Evolutionary conservation across 1,140 invertebrate genomes (phyloP).

Genomic region (Ganaspis sp.): DNA sequence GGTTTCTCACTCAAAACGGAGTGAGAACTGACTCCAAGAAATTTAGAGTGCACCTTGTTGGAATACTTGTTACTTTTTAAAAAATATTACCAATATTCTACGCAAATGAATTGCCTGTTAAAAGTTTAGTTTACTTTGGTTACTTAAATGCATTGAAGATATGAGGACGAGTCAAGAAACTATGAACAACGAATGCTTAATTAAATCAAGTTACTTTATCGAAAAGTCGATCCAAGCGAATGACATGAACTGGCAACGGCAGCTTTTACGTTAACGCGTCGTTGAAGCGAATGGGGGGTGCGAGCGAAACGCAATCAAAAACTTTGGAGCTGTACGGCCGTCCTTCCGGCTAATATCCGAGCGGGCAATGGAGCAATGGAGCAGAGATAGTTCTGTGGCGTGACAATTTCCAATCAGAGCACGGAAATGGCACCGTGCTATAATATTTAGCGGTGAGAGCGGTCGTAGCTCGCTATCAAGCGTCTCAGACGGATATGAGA

Average conservation of each 20-base stretch:
- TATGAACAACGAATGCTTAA: background rate
- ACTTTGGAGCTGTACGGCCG: slow-evolving; percentile 44
- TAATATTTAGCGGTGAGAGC: slow-evolving; percentile 57
- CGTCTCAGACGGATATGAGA: slow-evolving; percentile 72
- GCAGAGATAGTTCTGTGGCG: slow-evolving; percentile 57
- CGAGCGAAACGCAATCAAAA: slow-evolving; percentile 57
- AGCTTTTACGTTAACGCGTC: slow-evolving; percentile 30
- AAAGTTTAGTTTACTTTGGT: background rate
- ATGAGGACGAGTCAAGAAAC: background rate
- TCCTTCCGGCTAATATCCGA: slow-evolving; percentile 63
- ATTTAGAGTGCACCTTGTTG: too few relatives aligned
- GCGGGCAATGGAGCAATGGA: slow-evolving; percentile 61
- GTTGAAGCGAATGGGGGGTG: slow-evolving; percentile 5
- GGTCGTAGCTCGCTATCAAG: slow-evolving; percentile 55
- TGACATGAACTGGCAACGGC: background rate
- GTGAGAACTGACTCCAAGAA: too few relatives aligned
- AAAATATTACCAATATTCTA: too few relatives aligned
- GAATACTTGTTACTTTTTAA: too few relatives aligned
- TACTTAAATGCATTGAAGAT: background rate
- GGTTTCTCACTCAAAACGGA: too few relatives aligned
- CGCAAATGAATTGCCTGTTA: background rate
- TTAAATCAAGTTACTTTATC: slow-evolving; percentile 1
- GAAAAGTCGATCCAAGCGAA: slow-evolving; percentile 28
- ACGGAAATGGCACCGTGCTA: slow-evolving; percentile 61
- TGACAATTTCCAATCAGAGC: slow-evolving; percentile 67